Conservation (phyloP, 2,888 invertebrate species). For the Melanotus villosus region DNA sequence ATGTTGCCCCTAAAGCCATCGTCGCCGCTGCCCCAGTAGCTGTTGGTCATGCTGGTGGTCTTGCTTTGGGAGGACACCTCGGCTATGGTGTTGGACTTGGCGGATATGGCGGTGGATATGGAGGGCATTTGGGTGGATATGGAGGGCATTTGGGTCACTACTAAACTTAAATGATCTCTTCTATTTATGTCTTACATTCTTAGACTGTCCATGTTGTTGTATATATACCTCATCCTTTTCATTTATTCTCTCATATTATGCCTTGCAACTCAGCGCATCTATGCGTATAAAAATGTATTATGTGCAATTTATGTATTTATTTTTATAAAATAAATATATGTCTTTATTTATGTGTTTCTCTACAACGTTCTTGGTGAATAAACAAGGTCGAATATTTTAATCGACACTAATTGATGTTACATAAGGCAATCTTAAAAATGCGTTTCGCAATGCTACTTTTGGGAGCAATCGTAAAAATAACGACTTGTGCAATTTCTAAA, state of each 20-base stretch:
- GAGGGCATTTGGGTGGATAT: too few species aligned
- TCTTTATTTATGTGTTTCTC: background rate
- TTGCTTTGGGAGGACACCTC: constrained; percentile 22
- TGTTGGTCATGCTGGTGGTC: constrained; percentile 36
- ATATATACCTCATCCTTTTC: constrained; percentile 39
- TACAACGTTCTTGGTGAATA: background rate
- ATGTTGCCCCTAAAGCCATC: constrained; percentile 40
- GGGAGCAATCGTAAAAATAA: constrained; percentile 8
- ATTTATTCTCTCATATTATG: constrained; percentile 10
- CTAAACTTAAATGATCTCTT: constrained; percentile 35
- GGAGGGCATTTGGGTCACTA: constrained; percentile 37
- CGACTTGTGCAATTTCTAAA: constrained; percentile 3
- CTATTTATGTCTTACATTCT: constrained; percentile 23
- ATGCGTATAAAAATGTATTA: constrained; percentile 28
- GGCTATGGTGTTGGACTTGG: constrained; percentile 20
- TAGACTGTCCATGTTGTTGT: constrained; percentile 38
- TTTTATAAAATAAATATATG: constrained; percentile 45
- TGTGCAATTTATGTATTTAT: constrained; percentile 45
- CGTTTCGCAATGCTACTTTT: too few species aligned
- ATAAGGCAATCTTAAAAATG: constrained; percentile 8
- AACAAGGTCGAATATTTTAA: background rate
- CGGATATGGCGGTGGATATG: constrained; percentile 23
- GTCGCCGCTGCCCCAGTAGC: constrained; percentile 38
- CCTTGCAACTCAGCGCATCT: constrained; percentile 2
- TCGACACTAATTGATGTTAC: background rate